phyloP scores from a whole-genome alignment of 2,797 vertebrate species.

The Centroberyx gerrardi region DNA sequence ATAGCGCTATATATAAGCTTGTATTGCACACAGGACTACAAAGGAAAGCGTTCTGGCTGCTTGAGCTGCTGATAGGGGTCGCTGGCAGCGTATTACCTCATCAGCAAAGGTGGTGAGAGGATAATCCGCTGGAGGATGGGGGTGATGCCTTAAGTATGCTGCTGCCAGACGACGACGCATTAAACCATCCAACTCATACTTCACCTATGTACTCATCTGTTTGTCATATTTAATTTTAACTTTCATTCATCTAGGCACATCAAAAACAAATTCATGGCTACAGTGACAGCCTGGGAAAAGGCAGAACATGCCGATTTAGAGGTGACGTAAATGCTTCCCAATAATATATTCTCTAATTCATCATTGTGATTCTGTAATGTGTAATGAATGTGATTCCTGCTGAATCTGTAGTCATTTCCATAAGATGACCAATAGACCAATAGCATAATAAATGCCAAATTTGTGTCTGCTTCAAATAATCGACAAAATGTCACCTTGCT shows the following conservation, averaged over 20 bases:
- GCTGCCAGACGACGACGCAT: conserved; percentile 6
- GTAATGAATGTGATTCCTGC: too few relatives aligned
- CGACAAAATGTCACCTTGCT: conserved; percentile 55
- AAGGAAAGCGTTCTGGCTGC: conserved; percentile 3
- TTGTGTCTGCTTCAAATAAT: conserved; percentile 58
- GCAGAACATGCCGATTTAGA: conserved; percentile 13
- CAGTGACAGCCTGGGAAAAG: conserved; percentile 22
- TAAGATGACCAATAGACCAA: too few relatives aligned
- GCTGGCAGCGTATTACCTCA: conserved; percentile 58
- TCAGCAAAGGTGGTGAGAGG: conserved; percentile 57
- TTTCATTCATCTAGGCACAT: neutral
- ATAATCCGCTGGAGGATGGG: conserved; percentile 57
- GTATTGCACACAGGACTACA: neutral
- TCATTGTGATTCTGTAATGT: too few relatives aligned
- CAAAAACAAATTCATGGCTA: neutral
- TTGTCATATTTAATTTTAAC: neutral
- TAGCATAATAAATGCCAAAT: conserved; percentile 9
- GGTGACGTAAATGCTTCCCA: conserved; percentile 15
- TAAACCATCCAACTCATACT: neutral
- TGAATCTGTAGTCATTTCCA: too few relatives aligned
- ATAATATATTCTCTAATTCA: too few relatives aligned
- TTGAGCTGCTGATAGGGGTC: conserved; percentile 48
- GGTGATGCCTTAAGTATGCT: conserved; percentile 13
- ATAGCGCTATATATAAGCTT: neutral
- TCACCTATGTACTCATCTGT: neutral